phyloP scores from a whole-genome alignment of 2,113 vertebrate genomes.

The Ramphastos sulfuratus region DNA sequence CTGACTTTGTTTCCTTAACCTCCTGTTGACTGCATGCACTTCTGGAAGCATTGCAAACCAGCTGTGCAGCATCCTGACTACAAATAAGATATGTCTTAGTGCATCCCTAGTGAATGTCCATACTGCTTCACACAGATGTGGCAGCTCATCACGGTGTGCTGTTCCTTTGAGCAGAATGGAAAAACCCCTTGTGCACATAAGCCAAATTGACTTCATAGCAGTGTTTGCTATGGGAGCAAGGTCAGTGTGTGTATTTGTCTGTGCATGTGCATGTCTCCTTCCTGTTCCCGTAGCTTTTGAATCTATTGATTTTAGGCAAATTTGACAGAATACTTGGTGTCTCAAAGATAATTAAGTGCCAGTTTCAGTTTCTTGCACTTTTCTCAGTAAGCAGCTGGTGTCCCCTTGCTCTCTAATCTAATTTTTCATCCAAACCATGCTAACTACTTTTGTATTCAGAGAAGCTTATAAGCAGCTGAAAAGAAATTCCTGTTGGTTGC shows the following conservation, averaged over 20 bases:
- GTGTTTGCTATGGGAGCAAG: accelerated
- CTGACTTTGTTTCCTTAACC: neutral
- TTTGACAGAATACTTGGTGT: neutral
- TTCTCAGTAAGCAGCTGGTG: neutral
- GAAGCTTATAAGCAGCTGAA: neutral
- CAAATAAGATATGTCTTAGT: neutral
- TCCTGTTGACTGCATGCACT: neutral
- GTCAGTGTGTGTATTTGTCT: neutral
- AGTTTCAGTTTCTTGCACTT: slow-evolving; percentile 22
- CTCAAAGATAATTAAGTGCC: slow-evolving; percentile 43
- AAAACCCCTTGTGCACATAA: neutral
- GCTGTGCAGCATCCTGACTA: neutral
- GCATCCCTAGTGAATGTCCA: neutral
- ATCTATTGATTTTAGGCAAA: slow-evolving; percentile 5
- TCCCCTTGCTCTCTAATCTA: neutral
- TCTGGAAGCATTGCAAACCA: neutral
- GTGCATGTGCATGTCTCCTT: neutral
- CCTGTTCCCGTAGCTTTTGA: neutral
- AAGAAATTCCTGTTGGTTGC: neutral
- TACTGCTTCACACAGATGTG: neutral
- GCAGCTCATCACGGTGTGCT: neutral
- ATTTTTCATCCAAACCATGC: neutral
- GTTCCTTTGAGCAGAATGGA: neutral
- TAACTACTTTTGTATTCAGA: neutral
- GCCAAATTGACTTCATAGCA: neutral